Evolutionary conservation across 2,888 invertebrate genomes (phyloP).

Genomic region (Acanthosepion pharaonis): DNA sequence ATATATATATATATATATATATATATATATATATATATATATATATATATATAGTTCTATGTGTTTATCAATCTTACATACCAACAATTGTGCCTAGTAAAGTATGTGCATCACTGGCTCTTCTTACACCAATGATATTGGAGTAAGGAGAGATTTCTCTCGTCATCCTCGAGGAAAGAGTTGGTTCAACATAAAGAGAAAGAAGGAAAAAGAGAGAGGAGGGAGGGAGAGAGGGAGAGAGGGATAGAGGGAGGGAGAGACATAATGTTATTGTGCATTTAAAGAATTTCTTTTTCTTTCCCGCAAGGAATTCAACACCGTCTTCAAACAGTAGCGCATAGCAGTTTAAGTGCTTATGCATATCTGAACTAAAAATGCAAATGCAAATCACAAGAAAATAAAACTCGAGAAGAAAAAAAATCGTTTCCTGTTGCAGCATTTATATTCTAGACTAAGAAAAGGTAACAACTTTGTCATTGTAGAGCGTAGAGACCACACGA

Average conservation of each 20-base stretch:
- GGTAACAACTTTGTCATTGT: no score
- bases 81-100: not conserved
- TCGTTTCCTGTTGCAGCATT: no score
- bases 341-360: not conserved
- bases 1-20: not conserved
- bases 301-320: not conserved
- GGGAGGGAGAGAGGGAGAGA: not conserved
- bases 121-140: no score
- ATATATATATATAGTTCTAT: not conserved
- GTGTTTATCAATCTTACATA: not conserved
- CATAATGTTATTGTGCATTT: not conserved
- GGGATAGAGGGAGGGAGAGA: not conserved
- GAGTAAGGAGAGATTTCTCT: no score
- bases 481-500: no score
- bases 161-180: no score
- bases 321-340: not conserved
- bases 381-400: no score
- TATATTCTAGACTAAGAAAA: no score
- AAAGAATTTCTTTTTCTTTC: not conserved
- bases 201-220: not conserved
- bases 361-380: not conserved
- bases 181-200: not conserved
- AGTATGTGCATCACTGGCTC: not conserved
- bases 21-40: constrained; percentile 4
- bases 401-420: no score